Base-by-base conservation (phyloP, 1,140 invertebrate species). In the Probaryconus sp. region DNA sequence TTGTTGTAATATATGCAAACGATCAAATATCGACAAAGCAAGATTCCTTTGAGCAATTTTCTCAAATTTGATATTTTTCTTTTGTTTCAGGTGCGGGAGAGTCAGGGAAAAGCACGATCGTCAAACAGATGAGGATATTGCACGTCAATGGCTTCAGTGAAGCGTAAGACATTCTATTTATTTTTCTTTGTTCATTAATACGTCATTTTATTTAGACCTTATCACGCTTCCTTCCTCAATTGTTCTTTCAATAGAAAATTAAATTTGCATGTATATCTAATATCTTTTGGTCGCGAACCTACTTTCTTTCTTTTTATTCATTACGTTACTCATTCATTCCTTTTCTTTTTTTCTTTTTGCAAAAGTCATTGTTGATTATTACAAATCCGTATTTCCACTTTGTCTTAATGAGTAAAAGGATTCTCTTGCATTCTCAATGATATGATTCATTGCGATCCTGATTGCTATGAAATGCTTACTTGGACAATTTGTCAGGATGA, bases 81-180 rank as follows among this genome's bases (percentile, higher is more conserved):
- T 79, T 58, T 78, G 73, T 85, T 87, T 69, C 75, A 89, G 92
- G 96, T 80, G 97, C 97, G 80, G 97, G 97, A 81, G 97, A 98
- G 90, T 99, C 97, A 33, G 98, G 98, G 77, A 99, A 99, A 90
- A 98, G 97, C 81, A 99, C 98, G 72, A 99, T 99, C 88, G 98
- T 99, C 78, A 99, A 99, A 90, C 98, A 99, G 90, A 99, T 99
- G 98, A 93, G 97, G 85, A 99, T 99, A 89, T 92, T 99, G 81
- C 98, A 99, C 91, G 97, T 99, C 65, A 97, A 99, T 91, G 97
- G 97, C 77, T 98, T 98, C 91, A 98, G 95, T 85, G 94, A 96
- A 90, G 91, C 93, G 92, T 93, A 89, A 91, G 91, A 90, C 18
- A 60, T 60, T 68, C 14, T 61, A 61, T 73, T 72, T 55, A 43